These are phyloP conservation scores for Scatophagus argus DNA, from an alignment of 2,113 vertebrate genomes.

Conservation along the genomic window DNA sequence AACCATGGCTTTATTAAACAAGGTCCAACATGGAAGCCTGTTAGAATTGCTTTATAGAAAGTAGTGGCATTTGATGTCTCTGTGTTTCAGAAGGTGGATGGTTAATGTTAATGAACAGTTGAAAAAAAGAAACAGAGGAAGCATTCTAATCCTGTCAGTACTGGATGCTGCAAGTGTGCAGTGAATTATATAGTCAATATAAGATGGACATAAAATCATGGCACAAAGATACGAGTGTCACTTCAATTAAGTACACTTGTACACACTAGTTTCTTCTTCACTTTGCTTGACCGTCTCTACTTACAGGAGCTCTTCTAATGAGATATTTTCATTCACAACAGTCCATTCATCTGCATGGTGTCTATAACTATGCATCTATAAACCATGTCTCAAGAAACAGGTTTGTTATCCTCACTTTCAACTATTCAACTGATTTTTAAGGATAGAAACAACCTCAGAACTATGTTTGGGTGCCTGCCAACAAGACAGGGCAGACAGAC, in stretches of 20 bases:
- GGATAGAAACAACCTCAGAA: background rate
- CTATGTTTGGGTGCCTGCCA: slow-evolving; percentile 19
- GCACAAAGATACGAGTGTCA: background rate
- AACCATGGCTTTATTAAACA: background rate
- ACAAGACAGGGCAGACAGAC: slow-evolving; percentile 15
- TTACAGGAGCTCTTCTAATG: background rate
- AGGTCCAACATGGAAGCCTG: background rate
- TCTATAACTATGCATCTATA: background rate
- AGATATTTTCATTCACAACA: background rate
- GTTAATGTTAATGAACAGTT: background rate
- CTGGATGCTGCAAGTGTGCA: background rate
- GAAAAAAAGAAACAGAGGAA: slow-evolving; percentile 17
- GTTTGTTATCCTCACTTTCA: background rate
- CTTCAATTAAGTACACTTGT: background rate
- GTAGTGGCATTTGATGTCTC: background rate
- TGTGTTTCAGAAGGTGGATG: background rate
- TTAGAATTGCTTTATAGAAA: background rate
- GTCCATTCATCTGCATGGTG: background rate
- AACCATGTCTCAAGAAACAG: background rate
- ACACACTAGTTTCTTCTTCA: background rate
- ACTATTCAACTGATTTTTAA: slow-evolving; percentile 11
- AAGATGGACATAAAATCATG: background rate
- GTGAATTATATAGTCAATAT: background rate
- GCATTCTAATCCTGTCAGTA: background rate
- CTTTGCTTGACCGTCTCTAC: background rate